phyloP scores from a whole-genome alignment of 2,797 vertebrate genomes.

The Silurus lanzhouensis region DNA sequence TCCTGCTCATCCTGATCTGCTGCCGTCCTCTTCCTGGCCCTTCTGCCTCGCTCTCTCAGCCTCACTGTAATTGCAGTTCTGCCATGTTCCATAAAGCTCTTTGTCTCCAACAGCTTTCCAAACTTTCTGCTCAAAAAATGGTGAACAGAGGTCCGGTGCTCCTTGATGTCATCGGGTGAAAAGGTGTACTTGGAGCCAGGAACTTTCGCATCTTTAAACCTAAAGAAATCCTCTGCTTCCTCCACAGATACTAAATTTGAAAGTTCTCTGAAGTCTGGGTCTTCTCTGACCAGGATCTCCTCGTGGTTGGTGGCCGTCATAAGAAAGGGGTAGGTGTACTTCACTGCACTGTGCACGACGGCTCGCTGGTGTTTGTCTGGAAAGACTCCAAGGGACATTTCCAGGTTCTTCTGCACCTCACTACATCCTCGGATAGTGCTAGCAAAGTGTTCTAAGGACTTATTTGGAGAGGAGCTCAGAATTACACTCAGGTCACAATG shows the following conservation, averaged over 20 bases:
- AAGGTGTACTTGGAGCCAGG: conserved; percentile 85
- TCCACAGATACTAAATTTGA: conserved; percentile 82
- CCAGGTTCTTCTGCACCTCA: not conserved
- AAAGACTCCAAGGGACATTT: conserved; percentile 80
- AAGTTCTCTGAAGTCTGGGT: conserved; percentile 85
- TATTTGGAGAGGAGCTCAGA: conserved; percentile 71
- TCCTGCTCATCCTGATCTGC: conserved; percentile 70
- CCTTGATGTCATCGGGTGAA: conserved; percentile 80
- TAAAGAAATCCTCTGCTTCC: conserved; percentile 87
- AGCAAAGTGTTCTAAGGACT: conserved; percentile 79
- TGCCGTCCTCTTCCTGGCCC: conserved; percentile 74
- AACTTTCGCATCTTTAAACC: conserved; percentile 88
- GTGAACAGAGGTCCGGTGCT: conserved; percentile 87
- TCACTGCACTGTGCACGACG: conserved; percentile 80
- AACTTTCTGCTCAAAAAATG: conserved; percentile 88
- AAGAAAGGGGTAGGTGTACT: conserved; percentile 87
- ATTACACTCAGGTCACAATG: conserved; percentile 73
- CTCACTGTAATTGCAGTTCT: conserved; percentile 79
- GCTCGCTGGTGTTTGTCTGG: conserved; percentile 82
- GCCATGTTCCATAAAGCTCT: conserved; percentile 77
- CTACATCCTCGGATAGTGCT: conserved; percentile 55
- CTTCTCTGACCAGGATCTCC: conserved; percentile 83
- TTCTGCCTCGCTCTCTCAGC: conserved; percentile 78
- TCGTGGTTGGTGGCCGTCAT: conserved; percentile 82
- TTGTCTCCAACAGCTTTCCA: conserved; percentile 91